Percentiles rank a stretch among this genome's conserved stretches.
These are phyloP conservation scores for Listrodromus nycthemerus DNA, from an alignment of 2,888 invertebrate genomes.

Conservation along the genomic window DNA sequence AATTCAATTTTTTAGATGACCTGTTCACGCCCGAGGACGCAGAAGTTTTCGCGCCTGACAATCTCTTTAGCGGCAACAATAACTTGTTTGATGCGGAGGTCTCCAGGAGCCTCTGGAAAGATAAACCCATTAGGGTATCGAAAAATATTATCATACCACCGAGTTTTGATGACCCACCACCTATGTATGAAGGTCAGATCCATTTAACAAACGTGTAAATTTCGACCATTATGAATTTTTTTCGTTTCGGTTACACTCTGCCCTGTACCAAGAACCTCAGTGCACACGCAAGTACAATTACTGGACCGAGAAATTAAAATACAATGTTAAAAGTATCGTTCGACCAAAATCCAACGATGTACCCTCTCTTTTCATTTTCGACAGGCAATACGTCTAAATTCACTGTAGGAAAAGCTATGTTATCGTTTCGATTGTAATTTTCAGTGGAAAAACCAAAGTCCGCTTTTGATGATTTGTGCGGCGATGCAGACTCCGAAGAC, in stretches of 20 bases:
- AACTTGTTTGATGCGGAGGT: conserved; percentile 77
- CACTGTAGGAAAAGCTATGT: conserved; percentile 11
- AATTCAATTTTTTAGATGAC: conserved; percentile 74
- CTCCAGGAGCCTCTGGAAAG: conserved; percentile 75
- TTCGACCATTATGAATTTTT: not conserved
- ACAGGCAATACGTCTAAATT: not conserved
- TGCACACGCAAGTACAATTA: not conserved
- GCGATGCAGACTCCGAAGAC: conserved; percentile 81
- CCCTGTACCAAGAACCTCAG: not conserved
- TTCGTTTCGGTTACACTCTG: not conserved
- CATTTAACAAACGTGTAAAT: not conserved
- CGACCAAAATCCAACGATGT: not conserved
- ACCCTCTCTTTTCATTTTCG: not conserved
- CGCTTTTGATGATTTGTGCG: conserved; percentile 82
- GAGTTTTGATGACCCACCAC: conserved; percentile 82
- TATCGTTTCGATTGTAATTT: conserved; percentile 41
- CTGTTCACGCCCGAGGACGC: conserved; percentile 76
- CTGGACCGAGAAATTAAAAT: not conserved
- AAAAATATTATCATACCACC: conserved; percentile 81
- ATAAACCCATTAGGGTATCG: conserved; percentile 73
- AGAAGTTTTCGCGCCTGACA: conserved; percentile 74
- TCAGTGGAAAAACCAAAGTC: conserved; percentile 81
- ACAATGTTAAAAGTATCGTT: not conserved
- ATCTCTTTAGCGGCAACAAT: conserved; percentile 73
- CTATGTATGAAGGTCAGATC: conserved; percentile 79